Evolutionary conservation across 2,797 vertebrate species (phyloP).

Genomic region (Crenichthys baileyi): DNA sequence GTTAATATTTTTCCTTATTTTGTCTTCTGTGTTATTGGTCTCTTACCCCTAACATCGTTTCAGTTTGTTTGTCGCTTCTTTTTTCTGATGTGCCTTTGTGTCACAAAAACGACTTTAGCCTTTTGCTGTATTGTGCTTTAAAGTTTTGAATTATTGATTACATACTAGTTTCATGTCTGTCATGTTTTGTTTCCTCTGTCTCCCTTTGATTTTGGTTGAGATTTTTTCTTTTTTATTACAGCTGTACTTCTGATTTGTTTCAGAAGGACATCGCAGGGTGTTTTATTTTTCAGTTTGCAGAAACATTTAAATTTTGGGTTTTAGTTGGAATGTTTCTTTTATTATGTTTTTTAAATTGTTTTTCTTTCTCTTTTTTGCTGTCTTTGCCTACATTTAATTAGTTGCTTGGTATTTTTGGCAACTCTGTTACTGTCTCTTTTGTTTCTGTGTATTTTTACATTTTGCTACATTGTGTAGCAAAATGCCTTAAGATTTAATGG

Average conservation of each 20-base stretch:
- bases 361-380: neutral
- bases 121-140: neutral
- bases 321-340: neutral
- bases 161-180: neutral
- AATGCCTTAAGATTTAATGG: too few species aligned
- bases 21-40: neutral
- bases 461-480: neutral
- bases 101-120: neutral
- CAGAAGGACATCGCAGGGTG: neutral
- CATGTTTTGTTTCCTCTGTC: neutral
- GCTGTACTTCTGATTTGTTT: neutral
- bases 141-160: neutral
- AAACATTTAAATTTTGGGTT: neutral
- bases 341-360: neutral
- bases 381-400: neutral
- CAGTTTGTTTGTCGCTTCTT: neutral
- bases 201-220: neutral
- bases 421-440: neutral
- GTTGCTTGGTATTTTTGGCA: neutral
- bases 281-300: neutral
- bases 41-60: neutral
- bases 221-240: neutral
- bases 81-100: neutral
- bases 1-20: neutral
- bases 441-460: neutral